Base-by-base conservation (phyloP, 2,113 vertebrate species). In the Fregata magnificens region DNA sequence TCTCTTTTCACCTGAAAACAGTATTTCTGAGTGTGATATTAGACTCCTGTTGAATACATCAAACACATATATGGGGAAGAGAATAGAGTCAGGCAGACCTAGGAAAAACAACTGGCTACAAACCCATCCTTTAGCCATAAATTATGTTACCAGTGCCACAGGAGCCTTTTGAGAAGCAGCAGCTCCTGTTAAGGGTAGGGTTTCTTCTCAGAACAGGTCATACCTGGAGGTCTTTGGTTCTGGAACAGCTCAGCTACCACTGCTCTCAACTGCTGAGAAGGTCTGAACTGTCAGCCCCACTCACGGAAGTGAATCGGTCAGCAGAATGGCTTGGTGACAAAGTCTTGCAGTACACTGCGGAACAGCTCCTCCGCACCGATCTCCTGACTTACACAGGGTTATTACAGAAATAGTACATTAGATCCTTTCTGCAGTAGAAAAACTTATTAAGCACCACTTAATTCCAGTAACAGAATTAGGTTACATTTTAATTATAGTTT, bases 301-400 rank as follows among this genome's bases (percentile, higher is more conserved):
- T 63, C 42, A 22, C 8, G 5, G 45, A 74, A 22, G 56, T 7
- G 12, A 62, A 40, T 16, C 3, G 2, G 38, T 42, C 44, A 76
- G 55, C 18, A 32, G 25, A 61, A 55, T 2, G 13, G 73, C 50
- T 40, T 2, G 0, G n/a, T 82, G 74, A 49, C 47, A 36, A 20
- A 58, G 18, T 36, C 31, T 29, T 26, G 6, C 13, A 52, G 44
- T 5, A 22, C 22, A 11, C 26, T 26, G 53, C 0, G 0, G 18
- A 70, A 70, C 38, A 59, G 56, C 61, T 74, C 66, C 61, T 58
- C 42, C 22, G n/a, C 61, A 45, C 32, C 6, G 2, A 9, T 32
- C n/a, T 59, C 42, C n/a, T n/a, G n/a, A 34, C 66, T 82, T 34
- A 32, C 2, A 5, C 8, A 20, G 28, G 2, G 1, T 31, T 62